Evolutionary conservation across 1,140 invertebrate species (phyloP).

Genomic region (Lepidurus arcticus): DNA sequence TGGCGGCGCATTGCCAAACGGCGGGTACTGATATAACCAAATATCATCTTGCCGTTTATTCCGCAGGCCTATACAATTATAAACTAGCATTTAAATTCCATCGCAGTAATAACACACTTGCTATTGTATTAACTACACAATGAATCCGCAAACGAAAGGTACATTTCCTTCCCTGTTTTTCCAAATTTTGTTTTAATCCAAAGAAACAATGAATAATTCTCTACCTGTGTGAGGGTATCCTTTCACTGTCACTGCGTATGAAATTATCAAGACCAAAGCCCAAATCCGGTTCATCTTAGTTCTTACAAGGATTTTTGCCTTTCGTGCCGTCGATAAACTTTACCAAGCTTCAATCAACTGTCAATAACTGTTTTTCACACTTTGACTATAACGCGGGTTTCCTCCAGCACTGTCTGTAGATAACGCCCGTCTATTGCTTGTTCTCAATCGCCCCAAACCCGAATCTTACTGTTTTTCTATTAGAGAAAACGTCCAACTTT

Average conservation of each 20-base stretch:
- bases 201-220: background rate
- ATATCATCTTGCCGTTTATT: background rate
- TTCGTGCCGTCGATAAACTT: no score
- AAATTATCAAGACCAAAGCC: background rate
- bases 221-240: constrained; percentile 1
- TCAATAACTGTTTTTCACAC: no score
- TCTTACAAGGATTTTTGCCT: no score
- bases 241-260: background rate
- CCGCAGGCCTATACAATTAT: background rate
- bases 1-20: background rate
- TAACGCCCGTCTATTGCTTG: background rate
- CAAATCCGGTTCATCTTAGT: background rate
- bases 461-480: background rate
- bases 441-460: background rate
- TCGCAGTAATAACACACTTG: background rate
- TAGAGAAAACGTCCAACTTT: constrained; percentile 1
- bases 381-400: background rate
- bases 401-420: background rate
- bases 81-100: background rate
- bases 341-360: no score
- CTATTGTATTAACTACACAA: background rate
- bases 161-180: no score
- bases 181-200: no score
- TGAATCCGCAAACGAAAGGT: background rate
- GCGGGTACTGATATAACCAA: background rate